Evolutionary conservation across 1,140 invertebrate genomes (phyloP).

Genomic region (Spodoptera frugiperda): DNA sequence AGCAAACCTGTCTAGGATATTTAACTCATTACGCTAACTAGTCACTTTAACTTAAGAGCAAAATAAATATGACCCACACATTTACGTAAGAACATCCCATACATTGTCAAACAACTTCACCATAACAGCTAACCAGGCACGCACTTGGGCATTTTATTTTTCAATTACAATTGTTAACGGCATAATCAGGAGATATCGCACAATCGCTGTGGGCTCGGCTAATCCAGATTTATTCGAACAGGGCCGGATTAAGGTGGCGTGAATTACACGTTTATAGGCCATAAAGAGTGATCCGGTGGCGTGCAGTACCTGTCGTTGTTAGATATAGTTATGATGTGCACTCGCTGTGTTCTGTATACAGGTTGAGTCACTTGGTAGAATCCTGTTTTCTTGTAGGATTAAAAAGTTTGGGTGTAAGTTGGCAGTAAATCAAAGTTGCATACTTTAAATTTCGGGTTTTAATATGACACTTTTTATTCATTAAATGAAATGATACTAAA

Average conservation of each 20-base stretch:
- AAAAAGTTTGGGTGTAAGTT: not conserved
- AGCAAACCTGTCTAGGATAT: not conserved
- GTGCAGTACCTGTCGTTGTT: constrained; percentile 70
- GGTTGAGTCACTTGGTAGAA: constrained; percentile 39
- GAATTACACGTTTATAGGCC: constrained; percentile 85
- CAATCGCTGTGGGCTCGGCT: constrained; percentile 77
- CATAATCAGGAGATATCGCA: constrained; percentile 80
- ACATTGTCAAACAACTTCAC: constrained; percentile 42
- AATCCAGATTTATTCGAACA: constrained; percentile 84
- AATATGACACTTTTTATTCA: too few relatives aligned
- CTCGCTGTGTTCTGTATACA: constrained; percentile 59
- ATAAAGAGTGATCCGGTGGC: constrained; percentile 85
- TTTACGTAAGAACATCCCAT: constrained; percentile 24
- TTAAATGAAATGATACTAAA: too few relatives aligned
- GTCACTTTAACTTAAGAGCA: not conserved
- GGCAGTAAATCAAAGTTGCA: too few relatives aligned
- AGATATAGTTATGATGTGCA: constrained; percentile 81
- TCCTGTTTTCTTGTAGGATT: not conserved
- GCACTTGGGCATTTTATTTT: constrained; percentile 76
- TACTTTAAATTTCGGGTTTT: too few relatives aligned
- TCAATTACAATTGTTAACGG: constrained; percentile 85
- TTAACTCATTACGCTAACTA: constrained; percentile 4
- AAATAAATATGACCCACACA: constrained; percentile 3
- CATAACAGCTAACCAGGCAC: constrained; percentile 52
- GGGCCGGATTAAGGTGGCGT: constrained; percentile 83